phyloP scores from a whole-genome alignment of 2,888 invertebrate genomes.

The Mythimna impura region DNA sequence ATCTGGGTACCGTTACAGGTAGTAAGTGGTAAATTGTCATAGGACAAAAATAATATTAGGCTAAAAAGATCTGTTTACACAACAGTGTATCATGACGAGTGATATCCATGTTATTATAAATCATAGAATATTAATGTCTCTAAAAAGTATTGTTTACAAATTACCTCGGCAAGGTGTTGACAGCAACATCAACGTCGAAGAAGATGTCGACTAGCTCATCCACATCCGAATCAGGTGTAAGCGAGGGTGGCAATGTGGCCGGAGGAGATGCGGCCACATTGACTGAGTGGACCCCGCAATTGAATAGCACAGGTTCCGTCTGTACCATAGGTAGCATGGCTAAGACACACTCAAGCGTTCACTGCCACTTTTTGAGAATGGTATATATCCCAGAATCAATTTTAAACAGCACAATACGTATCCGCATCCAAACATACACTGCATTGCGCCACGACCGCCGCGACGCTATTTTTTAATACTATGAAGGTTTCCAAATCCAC shows the following conservation, averaged over 20 bases:
- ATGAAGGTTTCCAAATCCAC: constrained; percentile 70
- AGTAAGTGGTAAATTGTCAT: constrained; percentile 26
- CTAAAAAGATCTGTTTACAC: constrained; percentile 39
- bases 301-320: constrained; percentile 84
- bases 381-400: constrained; percentile 78
- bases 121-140: constrained; percentile 5
- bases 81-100: constrained; percentile 27
- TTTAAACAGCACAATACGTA: constrained; percentile 83
- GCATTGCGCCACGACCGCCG: constrained; percentile 89
- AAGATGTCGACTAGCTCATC: constrained; percentile 88
- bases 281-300: constrained; percentile 82
- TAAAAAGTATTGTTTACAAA: constrained; percentile 41
- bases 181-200: constrained; percentile 88
- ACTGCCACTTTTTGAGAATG: constrained; percentile 78
- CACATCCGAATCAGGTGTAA: constrained; percentile 86
- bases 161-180: constrained; percentile 86
- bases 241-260: constrained; percentile 85
- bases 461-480: constrained; percentile 81
- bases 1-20: constrained; percentile 29
- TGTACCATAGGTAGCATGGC: constrained; percentile 89
- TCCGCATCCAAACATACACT: constrained; percentile 88
- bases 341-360: constrained; percentile 80
- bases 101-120: constrained; percentile 20
- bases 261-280: constrained; percentile 83
- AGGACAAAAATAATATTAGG: constrained; percentile 15